Conservation (phyloP, 1,140 invertebrate genomes). For the Octopus bimaculoides region DNA sequence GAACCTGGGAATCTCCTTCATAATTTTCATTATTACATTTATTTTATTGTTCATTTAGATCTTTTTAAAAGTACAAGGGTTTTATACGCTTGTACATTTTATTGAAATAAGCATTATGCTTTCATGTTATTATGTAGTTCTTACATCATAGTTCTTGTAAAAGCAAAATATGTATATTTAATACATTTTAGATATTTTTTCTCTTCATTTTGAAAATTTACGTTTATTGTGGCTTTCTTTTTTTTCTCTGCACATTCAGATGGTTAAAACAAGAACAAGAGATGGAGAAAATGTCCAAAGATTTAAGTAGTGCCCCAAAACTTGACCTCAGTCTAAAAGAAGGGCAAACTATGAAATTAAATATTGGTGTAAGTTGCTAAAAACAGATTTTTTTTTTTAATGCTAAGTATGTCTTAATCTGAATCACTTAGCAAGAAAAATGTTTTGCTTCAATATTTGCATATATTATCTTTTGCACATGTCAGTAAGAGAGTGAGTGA, state of each 20-base stretch:
- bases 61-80: too few relatives aligned
- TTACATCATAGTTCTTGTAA: too few relatives aligned
- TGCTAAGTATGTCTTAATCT: background rate
- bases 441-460: too few relatives aligned
- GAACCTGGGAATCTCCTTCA: too few relatives aligned
- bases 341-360: slow-evolving; percentile 97
- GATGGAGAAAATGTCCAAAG: slow-evolving; percentile 59
- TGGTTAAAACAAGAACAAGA: slow-evolving; percentile 88
- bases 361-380: slow-evolving; percentile 79
- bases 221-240: background rate
- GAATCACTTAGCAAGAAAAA: too few relatives aligned
- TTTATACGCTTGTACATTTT: too few relatives aligned
- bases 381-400: slow-evolving; percentile 16
- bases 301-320: slow-evolving; percentile 63
- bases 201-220: background rate
- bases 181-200: background rate
- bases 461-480: too few relatives aligned
- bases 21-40: too few relatives aligned
- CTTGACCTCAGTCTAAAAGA: slow-evolving; percentile 97
- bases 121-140: too few relatives aligned
- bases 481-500: too few relatives aligned
- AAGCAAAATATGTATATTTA: background rate
- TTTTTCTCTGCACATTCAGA: slow-evolving; percentile 33
- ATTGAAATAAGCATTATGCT: too few relatives aligned
- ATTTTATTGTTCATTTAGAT: too few relatives aligned